These are phyloP conservation scores for Pseudoatta argentina DNA, from an alignment of 1,140 invertebrate genomes.

Conservation along the genomic window DNA sequence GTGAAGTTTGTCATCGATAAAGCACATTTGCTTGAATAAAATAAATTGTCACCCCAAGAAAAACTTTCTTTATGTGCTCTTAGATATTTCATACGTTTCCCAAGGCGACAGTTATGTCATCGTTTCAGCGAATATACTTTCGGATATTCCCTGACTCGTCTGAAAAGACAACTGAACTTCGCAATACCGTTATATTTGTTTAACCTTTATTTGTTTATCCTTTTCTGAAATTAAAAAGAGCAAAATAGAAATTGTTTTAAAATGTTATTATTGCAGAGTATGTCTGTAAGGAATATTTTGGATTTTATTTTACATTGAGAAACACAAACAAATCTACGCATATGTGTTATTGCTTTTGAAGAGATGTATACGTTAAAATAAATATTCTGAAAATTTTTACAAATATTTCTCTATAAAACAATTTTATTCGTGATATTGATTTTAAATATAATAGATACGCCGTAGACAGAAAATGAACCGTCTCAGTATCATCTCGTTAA, in stretches of 20 bases:
- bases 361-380: not conserved
- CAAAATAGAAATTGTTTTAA: not conserved
- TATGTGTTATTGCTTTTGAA: not conserved
- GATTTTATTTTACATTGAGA: constrained; percentile 17
- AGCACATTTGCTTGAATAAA: not conserved
- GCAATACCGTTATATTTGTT: not conserved
- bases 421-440: constrained; percentile 23
- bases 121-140: constrained; percentile 20
- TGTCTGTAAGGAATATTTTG: not conserved
- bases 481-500: constrained; percentile 10
- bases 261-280: not conserved
- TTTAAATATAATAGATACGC: not conserved
- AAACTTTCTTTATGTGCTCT: constrained; percentile 18
- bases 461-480: not conserved
- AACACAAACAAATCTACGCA: not conserved
- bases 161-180: constrained; percentile 10
- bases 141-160: not conserved
- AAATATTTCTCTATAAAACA: constrained; percentile 13
- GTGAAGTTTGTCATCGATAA: not conserved
- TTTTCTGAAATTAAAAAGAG: not conserved
- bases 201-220: not conserved
- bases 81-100: constrained; percentile 18
- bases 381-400: not conserved
- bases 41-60: constrained; percentile 1
- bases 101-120: constrained; percentile 16